Conservation (phyloP, 2,888 invertebrate species). For the Metallyticus violacea region DNA sequence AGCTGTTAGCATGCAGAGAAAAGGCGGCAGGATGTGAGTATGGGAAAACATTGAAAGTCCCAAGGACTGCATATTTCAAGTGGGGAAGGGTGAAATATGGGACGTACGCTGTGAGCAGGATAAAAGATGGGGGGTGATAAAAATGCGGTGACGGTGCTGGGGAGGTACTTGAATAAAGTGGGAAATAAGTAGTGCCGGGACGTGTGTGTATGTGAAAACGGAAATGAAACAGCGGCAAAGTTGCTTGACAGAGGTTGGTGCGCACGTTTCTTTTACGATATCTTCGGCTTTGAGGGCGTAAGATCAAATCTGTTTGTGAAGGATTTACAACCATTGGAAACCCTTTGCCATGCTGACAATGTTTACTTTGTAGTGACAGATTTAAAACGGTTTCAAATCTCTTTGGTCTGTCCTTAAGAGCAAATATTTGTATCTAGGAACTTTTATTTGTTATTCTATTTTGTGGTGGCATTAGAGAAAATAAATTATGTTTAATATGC, state of each 20-base stretch:
- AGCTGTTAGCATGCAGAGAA: background rate
- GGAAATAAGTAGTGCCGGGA: background rate
- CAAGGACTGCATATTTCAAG: background rate
- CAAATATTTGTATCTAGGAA: too few species aligned
- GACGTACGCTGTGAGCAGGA: background rate
- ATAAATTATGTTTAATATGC: too few species aligned
- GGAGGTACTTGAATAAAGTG: background rate
- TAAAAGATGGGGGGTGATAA: background rate
- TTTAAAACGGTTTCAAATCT: too few species aligned
- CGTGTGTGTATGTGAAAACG: background rate
- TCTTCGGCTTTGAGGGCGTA: too few species aligned
- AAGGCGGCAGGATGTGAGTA: background rate
- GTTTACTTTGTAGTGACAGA: too few species aligned
- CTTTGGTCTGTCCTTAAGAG: too few species aligned
- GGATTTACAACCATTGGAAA: too few species aligned
- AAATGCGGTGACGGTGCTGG: background rate
- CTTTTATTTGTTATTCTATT: too few species aligned
- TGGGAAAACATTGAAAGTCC: background rate
- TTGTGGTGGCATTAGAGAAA: too few species aligned
- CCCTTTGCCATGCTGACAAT: too few species aligned
- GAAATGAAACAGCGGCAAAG: background rate
- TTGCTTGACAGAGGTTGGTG: background rate
- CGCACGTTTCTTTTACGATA: too few species aligned
- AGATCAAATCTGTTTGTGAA: too few species aligned
- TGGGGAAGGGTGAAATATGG: background rate